These are phyloP conservation scores for Leuciscus waleckii DNA, from an alignment of 2,797 vertebrate species.

Conservation along the genomic window DNA sequence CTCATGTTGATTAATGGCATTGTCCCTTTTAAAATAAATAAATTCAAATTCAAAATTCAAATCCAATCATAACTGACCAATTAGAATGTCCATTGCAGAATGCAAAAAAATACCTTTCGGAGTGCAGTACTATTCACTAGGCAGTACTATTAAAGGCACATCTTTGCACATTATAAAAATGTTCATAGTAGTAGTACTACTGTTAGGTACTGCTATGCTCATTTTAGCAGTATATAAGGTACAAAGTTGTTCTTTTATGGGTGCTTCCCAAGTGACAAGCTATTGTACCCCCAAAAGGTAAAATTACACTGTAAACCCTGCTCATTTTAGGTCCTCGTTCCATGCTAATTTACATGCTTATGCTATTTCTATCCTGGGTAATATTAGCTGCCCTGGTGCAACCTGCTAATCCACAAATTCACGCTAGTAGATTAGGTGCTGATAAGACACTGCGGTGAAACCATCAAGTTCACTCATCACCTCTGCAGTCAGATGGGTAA, in stretches of 20 bases:
- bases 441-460: slow-evolving; percentile 29
- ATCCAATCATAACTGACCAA: not conserved
- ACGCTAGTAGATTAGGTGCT: slow-evolving; percentile 21
- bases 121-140: not conserved
- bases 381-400: slow-evolving; percentile 24
- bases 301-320: not conserved
- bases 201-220: not conserved
- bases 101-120: not conserved
- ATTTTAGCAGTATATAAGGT: not conserved
- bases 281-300: not conserved
- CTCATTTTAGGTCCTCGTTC: not conserved
- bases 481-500: slow-evolving; percentile 43
- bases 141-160: not conserved
- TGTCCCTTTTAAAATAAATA: too few relatives aligned
- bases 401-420: slow-evolving; percentile 28
- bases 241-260: not conserved
- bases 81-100: not conserved
- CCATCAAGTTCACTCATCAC: slow-evolving; percentile 31
- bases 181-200: not conserved
- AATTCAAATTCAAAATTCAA: too few relatives aligned
- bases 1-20: too few relatives aligned
- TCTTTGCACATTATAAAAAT: not conserved
- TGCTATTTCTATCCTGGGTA: slow-evolving; percentile 33
- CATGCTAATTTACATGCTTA: slow-evolving; percentile 1
- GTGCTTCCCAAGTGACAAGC: not conserved